phyloP scores from a whole-genome alignment of 2,113 vertebrate genomes.

The Pelecanoides urinatrix region DNA sequence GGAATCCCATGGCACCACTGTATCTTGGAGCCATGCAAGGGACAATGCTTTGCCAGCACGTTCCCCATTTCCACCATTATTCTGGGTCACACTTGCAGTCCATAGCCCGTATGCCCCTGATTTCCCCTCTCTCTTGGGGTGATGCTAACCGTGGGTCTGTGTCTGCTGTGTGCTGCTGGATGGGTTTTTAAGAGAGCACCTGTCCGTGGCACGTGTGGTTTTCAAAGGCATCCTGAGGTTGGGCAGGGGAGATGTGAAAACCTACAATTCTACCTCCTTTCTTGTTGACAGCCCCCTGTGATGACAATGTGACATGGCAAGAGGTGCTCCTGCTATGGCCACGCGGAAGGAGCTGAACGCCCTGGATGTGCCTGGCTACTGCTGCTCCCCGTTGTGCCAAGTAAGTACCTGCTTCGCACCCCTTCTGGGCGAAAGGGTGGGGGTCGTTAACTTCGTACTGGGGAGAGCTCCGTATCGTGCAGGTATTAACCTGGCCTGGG shows the following conservation, averaged over 20 bases:
- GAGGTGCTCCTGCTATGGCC: constrained; percentile 41
- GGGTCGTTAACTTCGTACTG: rapidly evolving
- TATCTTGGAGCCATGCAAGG: background rate
- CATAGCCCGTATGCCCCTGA: rapidly evolving
- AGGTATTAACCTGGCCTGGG: background rate
- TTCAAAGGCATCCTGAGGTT: background rate
- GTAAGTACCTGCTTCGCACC: background rate
- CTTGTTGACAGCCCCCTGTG: background rate
- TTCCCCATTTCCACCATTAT: background rate
- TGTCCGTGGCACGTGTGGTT: rapidly evolving
- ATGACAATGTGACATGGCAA: background rate
- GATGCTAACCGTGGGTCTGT: background rate
- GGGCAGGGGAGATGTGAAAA: background rate
- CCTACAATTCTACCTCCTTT: background rate
- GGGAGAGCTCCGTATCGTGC: rapidly evolving
- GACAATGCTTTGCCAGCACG: background rate
- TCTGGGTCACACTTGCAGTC: background rate
- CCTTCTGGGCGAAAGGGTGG: background rate
- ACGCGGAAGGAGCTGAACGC: background rate
- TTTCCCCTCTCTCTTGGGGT: background rate
- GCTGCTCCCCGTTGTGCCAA: background rate
- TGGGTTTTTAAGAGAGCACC: background rate
- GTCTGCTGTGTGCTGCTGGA: background rate
- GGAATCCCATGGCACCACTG: background rate
- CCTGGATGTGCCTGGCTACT: background rate